Percentiles rank a stretch among this genome's conserved stretches.
These are phyloP conservation scores for Heteromormyrus szaboi DNA, from an alignment of 2,797 vertebrate genomes.

Conservation along the genomic window DNA sequence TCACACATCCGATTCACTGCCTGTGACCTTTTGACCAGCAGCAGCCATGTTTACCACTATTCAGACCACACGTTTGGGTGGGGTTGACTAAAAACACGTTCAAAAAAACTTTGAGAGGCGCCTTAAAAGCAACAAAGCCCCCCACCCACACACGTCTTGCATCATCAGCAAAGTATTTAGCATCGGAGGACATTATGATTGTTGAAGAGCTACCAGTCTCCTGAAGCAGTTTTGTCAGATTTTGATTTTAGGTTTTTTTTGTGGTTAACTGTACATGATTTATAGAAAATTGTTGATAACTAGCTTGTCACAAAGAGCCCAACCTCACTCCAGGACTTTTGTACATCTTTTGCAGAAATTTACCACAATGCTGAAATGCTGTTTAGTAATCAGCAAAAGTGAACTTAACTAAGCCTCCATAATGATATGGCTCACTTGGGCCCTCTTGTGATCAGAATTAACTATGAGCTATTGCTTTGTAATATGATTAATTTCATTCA, in stretches of 20 bases:
- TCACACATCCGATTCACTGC: background rate
- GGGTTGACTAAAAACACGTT: background rate
- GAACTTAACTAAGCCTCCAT: background rate
- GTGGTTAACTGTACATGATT: background rate
- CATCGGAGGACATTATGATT: background rate
- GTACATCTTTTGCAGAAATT: background rate
- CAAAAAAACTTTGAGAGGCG: background rate
- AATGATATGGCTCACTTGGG: background rate
- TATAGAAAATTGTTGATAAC: background rate
- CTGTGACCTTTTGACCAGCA: background rate
- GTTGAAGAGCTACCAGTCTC: background rate
- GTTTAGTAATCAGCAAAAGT: background rate
- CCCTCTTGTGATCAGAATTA: slow-evolving; percentile 1
- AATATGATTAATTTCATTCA: background rate
- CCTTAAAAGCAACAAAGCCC: background rate
- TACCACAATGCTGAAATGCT: background rate
- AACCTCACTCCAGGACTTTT: background rate
- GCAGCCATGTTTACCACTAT: background rate
- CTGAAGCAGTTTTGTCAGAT: background rate
- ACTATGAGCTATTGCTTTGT: background rate
- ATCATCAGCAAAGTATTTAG: background rate
- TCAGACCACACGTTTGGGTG: background rate
- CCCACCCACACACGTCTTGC: background rate
- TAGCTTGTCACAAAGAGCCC: background rate
- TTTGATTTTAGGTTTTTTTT: background rate